phyloP scores from a whole-genome alignment of 2,888 invertebrate species.

The Ceramica pisi region DNA sequence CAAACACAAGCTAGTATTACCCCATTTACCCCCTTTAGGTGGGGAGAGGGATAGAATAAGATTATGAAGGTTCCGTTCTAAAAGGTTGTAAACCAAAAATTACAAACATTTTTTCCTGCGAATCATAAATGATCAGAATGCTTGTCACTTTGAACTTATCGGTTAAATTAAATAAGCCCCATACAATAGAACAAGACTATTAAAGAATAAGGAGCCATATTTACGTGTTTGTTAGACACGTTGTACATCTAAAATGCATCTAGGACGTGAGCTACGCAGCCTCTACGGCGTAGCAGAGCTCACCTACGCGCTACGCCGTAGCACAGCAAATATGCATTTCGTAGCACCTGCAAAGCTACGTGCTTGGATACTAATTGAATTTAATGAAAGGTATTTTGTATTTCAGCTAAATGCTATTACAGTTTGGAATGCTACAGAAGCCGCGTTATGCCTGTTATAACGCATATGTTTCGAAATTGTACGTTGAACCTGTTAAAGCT shows the following conservation, averaged over 20 bases:
- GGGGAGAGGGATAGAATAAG: no score
- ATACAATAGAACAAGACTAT: background rate
- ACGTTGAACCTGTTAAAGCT: background rate
- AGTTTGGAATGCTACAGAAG: conserved; percentile 7
- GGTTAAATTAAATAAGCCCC: no score
- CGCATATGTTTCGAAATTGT: background rate
- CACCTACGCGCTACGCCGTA: conserved; percentile 31
- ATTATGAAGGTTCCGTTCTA: no score
- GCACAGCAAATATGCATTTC: conserved; percentile 22
- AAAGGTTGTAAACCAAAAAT: no score
- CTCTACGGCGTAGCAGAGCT: conserved; percentile 45
- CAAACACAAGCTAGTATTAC: no score
- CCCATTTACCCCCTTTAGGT: no score
- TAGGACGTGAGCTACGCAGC: conserved; percentile 7
- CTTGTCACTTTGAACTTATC: no score
- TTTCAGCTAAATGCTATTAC: conserved; percentile 13
- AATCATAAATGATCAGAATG: no score
- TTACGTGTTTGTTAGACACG: background rate
- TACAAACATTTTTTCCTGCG: no score
- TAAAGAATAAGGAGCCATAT: background rate
- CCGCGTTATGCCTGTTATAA: background rate
- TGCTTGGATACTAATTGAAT: conserved; percentile 48
- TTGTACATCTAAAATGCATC: background rate
- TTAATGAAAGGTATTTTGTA: conserved; percentile 40
- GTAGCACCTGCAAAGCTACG: conserved; percentile 48